phyloP scores from a whole-genome alignment of 2,888 invertebrate species.

The Mythimna ferrago region DNA sequence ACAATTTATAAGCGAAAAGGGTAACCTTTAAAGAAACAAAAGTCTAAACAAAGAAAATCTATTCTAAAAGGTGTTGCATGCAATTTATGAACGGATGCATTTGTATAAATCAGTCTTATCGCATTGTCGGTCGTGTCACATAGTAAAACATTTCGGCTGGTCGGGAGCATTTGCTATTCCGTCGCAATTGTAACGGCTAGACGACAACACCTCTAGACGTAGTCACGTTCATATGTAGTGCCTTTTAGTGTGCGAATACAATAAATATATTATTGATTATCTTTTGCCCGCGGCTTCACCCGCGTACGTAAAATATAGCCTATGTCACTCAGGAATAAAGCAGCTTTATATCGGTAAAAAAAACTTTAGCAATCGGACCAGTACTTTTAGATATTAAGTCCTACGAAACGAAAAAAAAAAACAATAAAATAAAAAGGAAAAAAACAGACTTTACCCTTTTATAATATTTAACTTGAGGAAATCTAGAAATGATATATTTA shows the following conservation, averaged over 20 bases:
- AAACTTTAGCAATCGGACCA: no score
- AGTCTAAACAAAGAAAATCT: conserved; percentile 28
- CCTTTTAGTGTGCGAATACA: not conserved
- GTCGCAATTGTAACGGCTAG: not conserved
- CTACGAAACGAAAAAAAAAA: no score
- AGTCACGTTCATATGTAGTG: not conserved
- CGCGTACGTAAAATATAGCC: no score
- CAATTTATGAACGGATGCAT: conserved; percentile 44
- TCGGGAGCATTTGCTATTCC: conserved; percentile 21
- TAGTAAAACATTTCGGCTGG: conserved; percentile 37
- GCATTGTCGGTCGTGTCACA: not conserved
- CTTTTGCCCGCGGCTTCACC: no score
- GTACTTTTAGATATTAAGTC: no score
- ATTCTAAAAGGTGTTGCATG: conserved; percentile 19
- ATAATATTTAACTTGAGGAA: no score
- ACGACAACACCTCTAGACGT: not conserved
- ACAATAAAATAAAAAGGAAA: no score
- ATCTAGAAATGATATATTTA: no score
- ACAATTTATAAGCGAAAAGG: not conserved
- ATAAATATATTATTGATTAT: not conserved
- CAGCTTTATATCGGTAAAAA: no score
- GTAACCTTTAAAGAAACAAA: not conserved
- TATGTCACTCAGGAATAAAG: no score
- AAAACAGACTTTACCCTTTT: no score
- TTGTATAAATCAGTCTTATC: conserved; percentile 51